Evolutionary conservation across 2,113 vertebrate species (phyloP).

Genomic region (Thomomys bottae): DNA sequence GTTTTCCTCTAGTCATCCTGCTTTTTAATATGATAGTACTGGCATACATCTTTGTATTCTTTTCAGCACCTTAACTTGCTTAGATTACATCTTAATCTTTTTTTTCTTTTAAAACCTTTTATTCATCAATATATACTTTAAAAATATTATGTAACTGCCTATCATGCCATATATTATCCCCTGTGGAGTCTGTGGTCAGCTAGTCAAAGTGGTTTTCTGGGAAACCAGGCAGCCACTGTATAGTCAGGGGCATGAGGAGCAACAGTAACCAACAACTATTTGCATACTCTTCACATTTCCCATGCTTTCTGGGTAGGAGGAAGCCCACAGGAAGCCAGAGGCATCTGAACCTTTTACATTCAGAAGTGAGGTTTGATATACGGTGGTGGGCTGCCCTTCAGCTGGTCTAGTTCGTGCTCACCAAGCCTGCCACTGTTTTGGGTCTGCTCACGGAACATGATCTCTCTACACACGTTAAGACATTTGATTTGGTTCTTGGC

Average conservation of each 20-base stretch:
- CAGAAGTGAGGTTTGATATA: slow-evolving; percentile 80
- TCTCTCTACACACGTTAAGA: slow-evolving; percentile 79
- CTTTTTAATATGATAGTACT: not conserved
- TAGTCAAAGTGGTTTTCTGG: slow-evolving; percentile 57
- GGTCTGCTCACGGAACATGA: slow-evolving; percentile 77
- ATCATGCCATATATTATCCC: slow-evolving; percentile 56
- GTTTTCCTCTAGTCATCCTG: not conserved
- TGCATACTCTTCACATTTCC: slow-evolving; percentile 83
- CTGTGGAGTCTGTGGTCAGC: slow-evolving; percentile 56
- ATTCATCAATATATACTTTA: slow-evolving; percentile 88
- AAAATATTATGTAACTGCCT: slow-evolving; percentile 82
- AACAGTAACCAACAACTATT: slow-evolving; percentile 79
- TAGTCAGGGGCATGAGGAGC: slow-evolving; percentile 25
- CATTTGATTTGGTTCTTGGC: slow-evolving; percentile 87
- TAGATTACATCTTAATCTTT: slow-evolving; percentile 53
- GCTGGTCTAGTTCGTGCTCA: slow-evolving; percentile 68
- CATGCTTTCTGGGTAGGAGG: slow-evolving; percentile 83
- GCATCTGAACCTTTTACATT: slow-evolving; percentile 83
- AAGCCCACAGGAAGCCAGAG: slow-evolving; percentile 86
- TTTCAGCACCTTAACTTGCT: slow-evolving; percentile 22
- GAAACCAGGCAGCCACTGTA: slow-evolving; percentile 3
- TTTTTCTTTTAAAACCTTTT: slow-evolving; percentile 86
- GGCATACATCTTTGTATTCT: not conserved
- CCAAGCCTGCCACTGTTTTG: slow-evolving; percentile 78
- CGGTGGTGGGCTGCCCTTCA: slow-evolving; percentile 74